A percentile compares a stretch with the other conserved stretches of the same genome.
phyloP scores from a whole-genome alignment of 2,888 invertebrate species.

The Allolobophora icterica region DNA sequence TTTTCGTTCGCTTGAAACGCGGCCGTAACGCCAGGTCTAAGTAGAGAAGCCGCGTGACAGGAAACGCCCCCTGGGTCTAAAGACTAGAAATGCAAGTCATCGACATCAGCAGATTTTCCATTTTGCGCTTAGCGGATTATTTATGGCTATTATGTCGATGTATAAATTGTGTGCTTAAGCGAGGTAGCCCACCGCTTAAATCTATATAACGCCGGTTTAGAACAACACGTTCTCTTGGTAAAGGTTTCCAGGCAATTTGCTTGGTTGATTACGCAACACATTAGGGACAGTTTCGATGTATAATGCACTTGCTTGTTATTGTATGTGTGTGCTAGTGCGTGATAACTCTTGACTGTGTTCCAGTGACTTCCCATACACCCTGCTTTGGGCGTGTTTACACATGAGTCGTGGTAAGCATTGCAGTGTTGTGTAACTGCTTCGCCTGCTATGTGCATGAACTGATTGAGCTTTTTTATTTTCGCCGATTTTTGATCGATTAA shows the following conservation, averaged over 20 bases:
- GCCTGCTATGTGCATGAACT: background rate
- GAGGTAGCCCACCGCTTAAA: background rate
- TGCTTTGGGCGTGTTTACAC: background rate
- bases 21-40: background rate
- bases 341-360: background rate
- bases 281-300: background rate
- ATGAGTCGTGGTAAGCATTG: background rate
- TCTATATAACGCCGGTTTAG: background rate
- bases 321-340: background rate
- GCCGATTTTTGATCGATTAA: background rate
- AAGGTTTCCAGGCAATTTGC: background rate
- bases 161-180: background rate
- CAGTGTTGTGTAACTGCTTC: background rate
- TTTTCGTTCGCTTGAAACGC: too few relatives aligned
- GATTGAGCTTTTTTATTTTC: background rate
- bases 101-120: background rate
- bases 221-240: background rate
- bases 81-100: background rate
- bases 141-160: background rate
- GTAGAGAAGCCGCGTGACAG: background rate
- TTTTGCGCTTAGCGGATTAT: background rate
- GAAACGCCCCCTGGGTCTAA: background rate
- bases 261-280: background rate
- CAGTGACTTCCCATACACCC: background rate
- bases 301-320: background rate